Evolutionary conservation across 64 coral and sea anemone genomes (phyloP).

Genomic region (Pocillopora verrucosa): DNA sequence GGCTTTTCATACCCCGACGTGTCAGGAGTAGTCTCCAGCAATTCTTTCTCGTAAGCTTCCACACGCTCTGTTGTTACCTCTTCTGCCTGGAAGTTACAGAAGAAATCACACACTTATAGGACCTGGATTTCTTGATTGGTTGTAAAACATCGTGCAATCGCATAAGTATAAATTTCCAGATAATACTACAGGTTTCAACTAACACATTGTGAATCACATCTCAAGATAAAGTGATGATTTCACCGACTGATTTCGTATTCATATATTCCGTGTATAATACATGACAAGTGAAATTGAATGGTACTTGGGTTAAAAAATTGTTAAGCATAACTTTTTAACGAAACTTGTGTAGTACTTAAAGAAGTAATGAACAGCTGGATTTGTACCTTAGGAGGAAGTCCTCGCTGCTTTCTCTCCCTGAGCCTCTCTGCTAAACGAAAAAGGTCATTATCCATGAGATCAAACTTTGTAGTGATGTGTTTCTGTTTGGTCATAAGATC

Average conservation of each 20-base stretch:
- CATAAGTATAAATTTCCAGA: too few species aligned
- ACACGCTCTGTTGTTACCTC: constrained; percentile 37
- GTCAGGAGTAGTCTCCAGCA: constrained; percentile 9
- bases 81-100: constrained; percentile 17
- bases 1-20: constrained; percentile 12
- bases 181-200: too few species aligned
- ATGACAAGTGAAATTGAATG: too few species aligned
- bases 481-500: constrained; percentile 85
- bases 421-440: constrained; percentile 79
- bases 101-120: background rate
- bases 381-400: constrained; percentile 67
- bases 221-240: background rate
- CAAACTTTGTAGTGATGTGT: constrained; percentile 76
- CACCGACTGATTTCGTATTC: background rate
- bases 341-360: too few species aligned
- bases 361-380: background rate
- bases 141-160: too few species aligned
- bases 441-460: constrained; percentile 87
- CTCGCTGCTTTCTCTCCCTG: constrained; percentile 71
- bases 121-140: too few species aligned
- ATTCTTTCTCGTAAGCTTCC: constrained; percentile 37
- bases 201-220: too few species aligned
- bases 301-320: too few species aligned
- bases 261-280: background rate
- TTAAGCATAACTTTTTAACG: too few species aligned